Percentiles rank a stretch among this genome's conserved stretches.
Evolutionary conservation across 2,113 vertebrate species (phyloP).

Genomic region (Cynopterus brachyotis): DNA sequence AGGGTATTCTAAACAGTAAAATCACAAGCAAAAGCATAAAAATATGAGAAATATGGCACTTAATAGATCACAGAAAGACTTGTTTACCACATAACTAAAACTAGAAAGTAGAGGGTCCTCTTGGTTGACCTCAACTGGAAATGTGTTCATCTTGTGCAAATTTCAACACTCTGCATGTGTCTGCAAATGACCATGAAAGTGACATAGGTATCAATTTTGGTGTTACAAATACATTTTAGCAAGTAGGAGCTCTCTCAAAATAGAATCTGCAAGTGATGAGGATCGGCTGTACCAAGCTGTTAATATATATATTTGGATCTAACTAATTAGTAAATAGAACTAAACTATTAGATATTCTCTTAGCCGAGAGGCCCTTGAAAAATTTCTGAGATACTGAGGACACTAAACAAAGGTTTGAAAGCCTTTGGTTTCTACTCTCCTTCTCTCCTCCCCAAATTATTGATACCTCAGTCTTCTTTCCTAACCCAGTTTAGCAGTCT

Average conservation of each 20-base stretch:
- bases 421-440: not conserved
- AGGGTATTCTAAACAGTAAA: not conserved
- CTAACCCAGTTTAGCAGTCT: not conserved
- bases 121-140: not conserved
- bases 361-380: not conserved
- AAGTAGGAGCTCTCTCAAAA: not conserved
- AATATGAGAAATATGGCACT: not conserved
- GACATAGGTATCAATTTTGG: not conserved
- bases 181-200: not conserved
- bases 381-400: not conserved
- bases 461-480: not conserved
- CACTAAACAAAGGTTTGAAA: not conserved
- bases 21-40: not conserved
- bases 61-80: not conserved
- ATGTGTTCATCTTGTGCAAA: not conserved
- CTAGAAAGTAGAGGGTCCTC: not conserved
- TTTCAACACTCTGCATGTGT: not conserved
- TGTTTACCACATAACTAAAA: not conserved
- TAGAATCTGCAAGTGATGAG: not conserved
- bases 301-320: not conserved
- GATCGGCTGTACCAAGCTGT: not conserved
- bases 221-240: not conserved
- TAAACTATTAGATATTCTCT: not conserved
- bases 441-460: not conserved
- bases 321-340: not conserved